These are phyloP conservation scores for Nasua narica DNA, from an alignment of 2,797 vertebrate species.

Conservation along the genomic window DNA sequence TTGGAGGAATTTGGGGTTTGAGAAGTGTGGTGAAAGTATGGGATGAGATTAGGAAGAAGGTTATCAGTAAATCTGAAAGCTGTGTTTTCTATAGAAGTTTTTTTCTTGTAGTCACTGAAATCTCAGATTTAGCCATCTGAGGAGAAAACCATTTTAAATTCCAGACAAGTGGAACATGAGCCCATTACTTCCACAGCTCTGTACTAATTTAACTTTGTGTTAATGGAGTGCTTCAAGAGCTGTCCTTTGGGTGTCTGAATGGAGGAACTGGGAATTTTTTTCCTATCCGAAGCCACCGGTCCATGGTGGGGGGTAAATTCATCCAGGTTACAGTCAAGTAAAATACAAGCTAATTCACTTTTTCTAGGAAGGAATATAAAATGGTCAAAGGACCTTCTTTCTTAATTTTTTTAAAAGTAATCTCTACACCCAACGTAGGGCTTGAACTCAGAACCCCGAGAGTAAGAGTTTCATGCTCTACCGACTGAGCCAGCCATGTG, in stretches of 20 bases:
- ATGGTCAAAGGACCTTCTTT: not conserved
- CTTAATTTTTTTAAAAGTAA: not conserved
- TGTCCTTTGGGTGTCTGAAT: not conserved
- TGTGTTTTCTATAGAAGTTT: not conserved
- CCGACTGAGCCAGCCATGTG: not conserved
- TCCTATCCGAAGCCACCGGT: not conserved
- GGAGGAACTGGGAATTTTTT: not conserved
- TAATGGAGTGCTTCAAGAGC: not conserved
- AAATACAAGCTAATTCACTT: not conserved
- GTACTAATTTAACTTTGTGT: not conserved
- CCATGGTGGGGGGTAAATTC: not conserved
- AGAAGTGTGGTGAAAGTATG: not conserved
- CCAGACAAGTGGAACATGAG: not conserved
- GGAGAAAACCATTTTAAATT: conserved; percentile 10
- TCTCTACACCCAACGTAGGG: not conserved
- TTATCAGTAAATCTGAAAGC: not conserved
- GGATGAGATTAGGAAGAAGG: not conserved
- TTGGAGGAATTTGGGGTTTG: not conserved
- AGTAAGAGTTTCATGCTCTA: not conserved
- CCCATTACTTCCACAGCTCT: not conserved
- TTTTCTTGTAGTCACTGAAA: not conserved
- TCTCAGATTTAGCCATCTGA: not conserved
- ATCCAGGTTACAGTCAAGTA: not conserved
- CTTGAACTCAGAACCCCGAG: not conserved
- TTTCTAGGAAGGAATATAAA: conserved; percentile 9